These are phyloP conservation scores for Chloropsis hardwickii DNA, from an alignment of 2,113 vertebrate genomes.

Conservation along the genomic window DNA sequence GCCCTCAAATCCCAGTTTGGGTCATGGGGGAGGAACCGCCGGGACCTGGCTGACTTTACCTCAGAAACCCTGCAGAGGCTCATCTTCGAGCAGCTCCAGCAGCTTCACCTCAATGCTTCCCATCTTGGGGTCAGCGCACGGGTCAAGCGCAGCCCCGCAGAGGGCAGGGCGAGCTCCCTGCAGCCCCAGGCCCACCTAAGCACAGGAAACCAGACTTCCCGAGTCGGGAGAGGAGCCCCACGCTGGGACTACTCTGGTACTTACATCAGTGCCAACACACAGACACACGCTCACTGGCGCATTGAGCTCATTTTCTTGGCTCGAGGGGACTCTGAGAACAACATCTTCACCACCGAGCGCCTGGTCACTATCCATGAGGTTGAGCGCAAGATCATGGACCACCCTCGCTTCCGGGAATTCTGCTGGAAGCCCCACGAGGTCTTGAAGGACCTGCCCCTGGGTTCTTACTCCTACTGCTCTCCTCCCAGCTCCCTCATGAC, in stretches of 20 bases:
- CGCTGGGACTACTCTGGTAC: constrained; percentile 70
- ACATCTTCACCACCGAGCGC: constrained; percentile 95
- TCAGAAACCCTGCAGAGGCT: constrained; percentile 82
- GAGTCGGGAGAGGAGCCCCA: background rate
- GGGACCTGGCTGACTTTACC: constrained; percentile 83
- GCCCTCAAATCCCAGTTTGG: constrained; percentile 93
- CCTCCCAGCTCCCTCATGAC: constrained; percentile 91
- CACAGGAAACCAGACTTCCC: constrained; percentile 11
- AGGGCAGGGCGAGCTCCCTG: background rate
- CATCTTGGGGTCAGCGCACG: rapidly evolving
- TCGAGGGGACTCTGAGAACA: constrained; percentile 83
- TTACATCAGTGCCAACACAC: constrained; percentile 83
- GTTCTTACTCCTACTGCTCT: constrained; percentile 90
- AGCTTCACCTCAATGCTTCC: constrained; percentile 54
- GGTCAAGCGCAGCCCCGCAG: background rate
- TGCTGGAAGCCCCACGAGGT: constrained; percentile 96
- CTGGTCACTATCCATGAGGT: constrained; percentile 89
- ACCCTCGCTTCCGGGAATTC: constrained; percentile 91
- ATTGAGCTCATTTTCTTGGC: constrained; percentile 96
- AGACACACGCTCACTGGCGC: constrained; percentile 92
- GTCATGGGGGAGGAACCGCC: constrained; percentile 89
- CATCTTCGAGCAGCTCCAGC: constrained; percentile 82
- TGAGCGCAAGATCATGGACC: constrained; percentile 91
- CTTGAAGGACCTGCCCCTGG: constrained; percentile 88
- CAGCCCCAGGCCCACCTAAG: background rate